Evolutionary conservation across 2,113 vertebrate species (phyloP).

Genomic region (Vanacampus margaritifer): DNA sequence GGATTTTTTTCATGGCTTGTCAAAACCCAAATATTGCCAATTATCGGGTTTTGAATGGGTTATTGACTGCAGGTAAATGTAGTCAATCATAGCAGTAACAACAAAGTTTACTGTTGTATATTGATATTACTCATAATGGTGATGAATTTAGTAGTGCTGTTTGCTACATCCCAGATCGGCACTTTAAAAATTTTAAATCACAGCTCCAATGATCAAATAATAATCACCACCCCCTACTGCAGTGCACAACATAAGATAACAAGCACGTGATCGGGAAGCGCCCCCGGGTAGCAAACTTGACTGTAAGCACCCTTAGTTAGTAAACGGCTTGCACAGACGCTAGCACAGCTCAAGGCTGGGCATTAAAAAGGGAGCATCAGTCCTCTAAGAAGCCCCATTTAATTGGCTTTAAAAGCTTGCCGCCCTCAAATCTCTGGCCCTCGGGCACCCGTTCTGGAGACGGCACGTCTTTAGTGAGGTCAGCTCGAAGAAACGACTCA

Average conservation of each 20-base stretch:
- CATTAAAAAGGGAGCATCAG: constrained; percentile 72
- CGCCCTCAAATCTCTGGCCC: constrained; percentile 75
- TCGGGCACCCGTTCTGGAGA: constrained; percentile 66
- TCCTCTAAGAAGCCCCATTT: constrained; percentile 77
- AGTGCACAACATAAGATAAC: constrained; percentile 36
- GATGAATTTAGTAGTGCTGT: background rate
- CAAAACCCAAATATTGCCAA: too few species aligned
- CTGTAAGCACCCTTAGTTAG: constrained; percentile 44
- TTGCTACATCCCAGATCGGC: background rate
- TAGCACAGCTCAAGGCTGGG: constrained; percentile 62
- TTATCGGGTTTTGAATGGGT: too few species aligned
- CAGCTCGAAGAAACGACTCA: constrained; percentile 57
- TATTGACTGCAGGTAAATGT: too few species aligned
- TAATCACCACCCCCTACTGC: constrained; percentile 11
- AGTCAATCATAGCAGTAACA: too few species aligned
- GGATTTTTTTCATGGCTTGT: too few species aligned
- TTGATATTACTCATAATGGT: background rate
- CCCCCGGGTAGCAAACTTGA: constrained; percentile 38
- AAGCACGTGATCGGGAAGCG: constrained; percentile 36
- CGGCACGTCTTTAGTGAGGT: constrained; percentile 65
- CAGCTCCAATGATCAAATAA: constrained; percentile 21
- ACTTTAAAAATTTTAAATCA: constrained; percentile 22
- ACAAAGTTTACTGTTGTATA: background rate
- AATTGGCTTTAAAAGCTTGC: constrained; percentile 82
- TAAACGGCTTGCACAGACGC: constrained; percentile 52